Evolutionary conservation across 2,888 invertebrate species (phyloP), one percentile per base, ranked within the genome.

Genomic region (Amblyjoppa proteus): DNA sequence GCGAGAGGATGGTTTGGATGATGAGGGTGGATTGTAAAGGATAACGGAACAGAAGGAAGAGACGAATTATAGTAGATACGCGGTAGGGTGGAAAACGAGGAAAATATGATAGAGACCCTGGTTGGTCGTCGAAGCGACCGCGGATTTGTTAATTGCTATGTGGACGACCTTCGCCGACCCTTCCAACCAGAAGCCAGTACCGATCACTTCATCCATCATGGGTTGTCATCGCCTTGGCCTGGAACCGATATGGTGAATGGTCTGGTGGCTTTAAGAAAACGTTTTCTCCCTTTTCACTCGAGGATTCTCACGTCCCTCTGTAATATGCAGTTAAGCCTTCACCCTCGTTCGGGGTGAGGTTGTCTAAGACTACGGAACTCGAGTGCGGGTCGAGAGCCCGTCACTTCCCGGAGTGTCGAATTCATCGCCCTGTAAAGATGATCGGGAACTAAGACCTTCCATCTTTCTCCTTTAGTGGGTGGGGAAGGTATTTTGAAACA

Each of bases 381-480:
- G 80, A 66, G 80, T 34, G 49, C 58, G 38, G 31, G n/a, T 53
- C 70, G 56, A 77, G 77, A 68, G 56, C 51, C 56, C 68, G 82
- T 77, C 77, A 83, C 77, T 78, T 83, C 56, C 38, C 34, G 34
- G 61, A 77, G 82, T 83, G 82, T 56, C 77, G 77, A 78, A 77
- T 73, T 83, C 82, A 73, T 77, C 77, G 77, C 66, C 58, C 82
- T 68, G 64, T 78, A 56, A 64, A 11, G 61, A 64, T n/a, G 61
- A 34, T 61, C 16, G 34, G 45, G 16, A 64, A 64, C n/a, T 34
- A 31, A 34, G 34, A 13, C 28, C 11, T 58, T 25, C 58, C 28
- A 58, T 28, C 61, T 31, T 64, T 34, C n/a, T 16, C 16, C n/a
- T 28, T 34, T 1, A 13, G 31, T 1, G 6, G 61, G 7, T 2